Base-by-base conservation (phyloP, 2,888 invertebrate genomes). In the Xestia rhomboidea region DNA sequence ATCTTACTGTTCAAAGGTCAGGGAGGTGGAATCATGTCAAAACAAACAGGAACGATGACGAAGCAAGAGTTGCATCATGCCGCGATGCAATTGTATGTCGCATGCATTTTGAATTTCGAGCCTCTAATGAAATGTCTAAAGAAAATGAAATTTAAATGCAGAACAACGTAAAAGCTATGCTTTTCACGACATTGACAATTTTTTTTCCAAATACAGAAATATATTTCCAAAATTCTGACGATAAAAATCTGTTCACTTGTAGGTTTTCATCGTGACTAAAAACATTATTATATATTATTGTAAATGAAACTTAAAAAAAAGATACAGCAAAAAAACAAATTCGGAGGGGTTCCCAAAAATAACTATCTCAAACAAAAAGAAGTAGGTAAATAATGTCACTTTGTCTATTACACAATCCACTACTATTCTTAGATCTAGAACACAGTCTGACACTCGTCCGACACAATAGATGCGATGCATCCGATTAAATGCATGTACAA, bases 1-100 rank as follows among this genome's bases (percentile, higher is more conserved):
- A 83, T 83, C 57, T 66, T 51, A 68, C 51, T 41, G 51, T 51
- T 68, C 76, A 85, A 81, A 88, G 83, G 87, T 76, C 78, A 73
- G 11, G 24, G 46, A 84, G 81, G 77, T 85, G 68, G 70, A 77
- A 83, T 77, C 77, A 76, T 86, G 84, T 87, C 88, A 87, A 85
- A 79, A 84, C 77, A 82, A 85, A 83, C 80, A 76, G 79, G 87
- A 76, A 77, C 68, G 66, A 67, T 69, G 69, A 74, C 83, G 75
- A 68, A 79, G 85, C 66, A 84, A 88, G 38, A 75, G 75, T 89
- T 89, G 82, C 89, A 85, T 79, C 87, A 89, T 63, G 10, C 70
- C 62, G 71, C 80, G 64, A 71, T 78, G 87, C 82, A 83, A 77
- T 78, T 83, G 72, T 82, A 73, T 81, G 82, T 81, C 80, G 75